phyloP scores from a whole-genome alignment of 1,140 invertebrate species.

The Bombus turneri region DNA sequence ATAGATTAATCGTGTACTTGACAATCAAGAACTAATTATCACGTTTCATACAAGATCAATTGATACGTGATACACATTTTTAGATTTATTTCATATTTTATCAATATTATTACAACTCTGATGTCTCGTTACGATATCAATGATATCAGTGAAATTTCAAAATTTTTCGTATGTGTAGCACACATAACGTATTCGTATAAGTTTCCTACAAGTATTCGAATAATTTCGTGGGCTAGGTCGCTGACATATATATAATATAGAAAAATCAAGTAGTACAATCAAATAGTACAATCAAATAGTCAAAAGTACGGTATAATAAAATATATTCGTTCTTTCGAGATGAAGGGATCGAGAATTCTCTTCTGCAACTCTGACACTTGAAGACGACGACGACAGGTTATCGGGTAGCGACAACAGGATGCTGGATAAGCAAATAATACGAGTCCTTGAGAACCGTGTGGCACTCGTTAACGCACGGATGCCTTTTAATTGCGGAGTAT shows the following conservation, averaged over 20 bases:
- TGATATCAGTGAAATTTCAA: neutral
- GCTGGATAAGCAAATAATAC: constrained; percentile 48
- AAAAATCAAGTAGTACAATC: too few relatives aligned
- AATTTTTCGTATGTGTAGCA: too few relatives aligned
- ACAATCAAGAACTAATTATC: neutral
- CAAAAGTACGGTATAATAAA: too few relatives aligned
- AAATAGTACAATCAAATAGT: too few relatives aligned
- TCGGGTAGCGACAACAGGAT: constrained; percentile 5
- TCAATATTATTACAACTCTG: neutral
- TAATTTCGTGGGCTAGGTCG: too few relatives aligned
- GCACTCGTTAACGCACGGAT: constrained; percentile 52
- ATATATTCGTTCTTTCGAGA: too few relatives aligned
- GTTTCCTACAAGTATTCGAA: neutral
- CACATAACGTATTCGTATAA: neutral
- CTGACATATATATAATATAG: too few relatives aligned
- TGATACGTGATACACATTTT: too few relatives aligned
- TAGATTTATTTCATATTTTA: neutral
- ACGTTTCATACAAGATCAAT: neutral
- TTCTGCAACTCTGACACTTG: neutral
- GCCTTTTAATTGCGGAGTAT: constrained; percentile 63
- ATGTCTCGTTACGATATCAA: neutral
- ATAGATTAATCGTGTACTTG: too few relatives aligned
- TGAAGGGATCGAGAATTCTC: too few relatives aligned
- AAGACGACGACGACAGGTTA: constrained; percentile 38
- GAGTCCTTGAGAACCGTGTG: neutral